Conservation (phyloP, 2,888 invertebrate species). For the Busseola fusca region DNA sequence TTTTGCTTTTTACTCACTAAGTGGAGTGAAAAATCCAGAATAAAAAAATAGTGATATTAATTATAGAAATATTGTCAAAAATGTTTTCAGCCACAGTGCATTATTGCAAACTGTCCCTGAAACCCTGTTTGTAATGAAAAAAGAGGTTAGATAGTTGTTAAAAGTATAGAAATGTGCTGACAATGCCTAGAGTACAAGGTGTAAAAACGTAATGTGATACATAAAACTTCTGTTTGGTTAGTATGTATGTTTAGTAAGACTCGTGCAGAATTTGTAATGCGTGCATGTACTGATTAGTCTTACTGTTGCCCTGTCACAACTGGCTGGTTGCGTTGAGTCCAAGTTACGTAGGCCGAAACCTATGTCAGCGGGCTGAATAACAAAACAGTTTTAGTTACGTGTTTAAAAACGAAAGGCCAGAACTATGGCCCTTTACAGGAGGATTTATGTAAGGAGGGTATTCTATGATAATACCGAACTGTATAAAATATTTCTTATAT, state of each 20-base stretch:
- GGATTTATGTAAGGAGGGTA: conserved; percentile 9
- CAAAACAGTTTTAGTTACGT: conserved; percentile 68
- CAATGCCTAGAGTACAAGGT: conserved; percentile 5
- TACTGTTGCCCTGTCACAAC: conserved; percentile 85
- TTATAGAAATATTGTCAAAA: conserved; percentile 10
- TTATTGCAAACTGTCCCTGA: conserved; percentile 10
- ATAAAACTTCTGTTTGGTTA: conserved; percentile 37
- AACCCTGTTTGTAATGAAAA: conserved; percentile 17
- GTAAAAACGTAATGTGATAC: conserved; percentile 31
- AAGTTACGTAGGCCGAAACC: conserved; percentile 84
- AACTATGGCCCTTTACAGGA: conserved; percentile 59
- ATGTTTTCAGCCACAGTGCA: conserved; percentile 21
- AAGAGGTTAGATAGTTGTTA: conserved; percentile 14
- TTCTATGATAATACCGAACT: conserved; percentile 25
- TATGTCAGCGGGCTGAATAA: conserved; percentile 84
- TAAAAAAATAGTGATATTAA: conserved; percentile 22
- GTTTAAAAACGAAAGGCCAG: conserved; percentile 61
- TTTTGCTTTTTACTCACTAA: conserved; percentile 10
- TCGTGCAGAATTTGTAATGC: conserved; percentile 70
- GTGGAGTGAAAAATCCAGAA: conserved; percentile 22
- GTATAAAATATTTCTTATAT: neutral
- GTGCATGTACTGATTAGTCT: conserved; percentile 80
- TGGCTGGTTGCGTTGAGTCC: conserved; percentile 81
- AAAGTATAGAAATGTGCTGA: conserved; percentile 36
- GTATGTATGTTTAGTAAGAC: conserved; percentile 55